Base-by-base conservation (phyloP, 1,140 invertebrate genomes). In the Bombus picipes region DNA sequence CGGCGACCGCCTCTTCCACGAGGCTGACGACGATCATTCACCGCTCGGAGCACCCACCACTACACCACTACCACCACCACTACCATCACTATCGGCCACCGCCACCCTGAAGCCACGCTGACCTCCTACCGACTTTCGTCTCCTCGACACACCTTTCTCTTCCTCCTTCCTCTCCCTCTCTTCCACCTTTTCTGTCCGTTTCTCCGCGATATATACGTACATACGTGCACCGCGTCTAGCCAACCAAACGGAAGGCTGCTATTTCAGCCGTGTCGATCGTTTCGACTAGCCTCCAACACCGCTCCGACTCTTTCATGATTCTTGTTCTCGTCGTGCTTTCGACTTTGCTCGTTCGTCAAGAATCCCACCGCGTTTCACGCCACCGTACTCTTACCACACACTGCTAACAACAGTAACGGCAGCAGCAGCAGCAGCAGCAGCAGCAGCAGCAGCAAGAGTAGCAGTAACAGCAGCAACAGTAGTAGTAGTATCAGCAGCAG, bases 11-110 rank as follows among this genome's bases (percentile, higher is more conserved):
- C 89, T 90, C 88, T 87, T 89, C 88, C 89, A 90, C 89, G 89
- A 90, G 89, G 89, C 89, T 79, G 88, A 90, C 86, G 86, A 90
- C 89, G 89, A 90, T 88, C 89, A 90, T 90, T 90, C 89, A 90
- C 89, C 89, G 83, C 87, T 90, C 86, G 89, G 83, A 90, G 83
- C 88, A 90, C 89, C 89, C 86, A 90, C 89, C 82, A 90, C 88
- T 88, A 85, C 79, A 85, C 82, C 76, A 87, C 89, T 79, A 87
- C 88, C 76, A 85, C 82, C 78, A 86, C 81, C 85, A 89, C 86
- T 72, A 81, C 82, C 75, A 87, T 71, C 82, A 83, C 83, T 74
- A 85, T 86, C 77, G 72, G 82, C 83, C 81, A 89, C 88, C 87
- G 85, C 85, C 87, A 89, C 89, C 89, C 87, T 85, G 53, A 87